A percentile compares a stretch with the other conserved stretches of the same genome.
These are phyloP conservation scores for Neopelma chrysocephalum DNA, from an alignment of 2,797 vertebrate species.

Conservation along the genomic window DNA sequence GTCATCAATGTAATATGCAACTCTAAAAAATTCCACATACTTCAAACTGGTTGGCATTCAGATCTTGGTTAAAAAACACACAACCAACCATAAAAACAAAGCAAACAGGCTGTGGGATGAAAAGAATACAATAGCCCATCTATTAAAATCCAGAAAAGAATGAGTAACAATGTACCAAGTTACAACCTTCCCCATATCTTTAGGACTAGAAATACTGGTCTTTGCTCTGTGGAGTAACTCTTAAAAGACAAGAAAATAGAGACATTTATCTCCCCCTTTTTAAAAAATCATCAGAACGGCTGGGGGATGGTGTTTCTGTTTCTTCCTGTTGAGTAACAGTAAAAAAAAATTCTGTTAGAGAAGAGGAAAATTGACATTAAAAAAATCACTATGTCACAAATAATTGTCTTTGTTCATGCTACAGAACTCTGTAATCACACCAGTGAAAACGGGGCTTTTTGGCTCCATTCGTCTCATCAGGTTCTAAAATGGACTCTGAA, in stretches of 20 bases:
- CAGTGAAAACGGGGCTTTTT: background rate
- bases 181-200: background rate
- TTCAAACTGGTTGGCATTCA: background rate
- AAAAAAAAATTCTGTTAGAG: background rate
- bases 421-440: background rate
- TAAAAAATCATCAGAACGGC: background rate
- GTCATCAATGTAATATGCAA: background rate
- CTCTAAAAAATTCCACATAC: background rate
- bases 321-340: background rate
- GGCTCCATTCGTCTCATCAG: fast-evolving
- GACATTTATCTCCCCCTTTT: background rate
- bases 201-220: background rate
- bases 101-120: background rate
- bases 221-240: background rate
- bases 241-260: background rate
- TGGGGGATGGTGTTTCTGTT: background rate
- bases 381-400: background rate
- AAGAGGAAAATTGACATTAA: background rate
- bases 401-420: background rate
- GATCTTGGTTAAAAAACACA: background rate
- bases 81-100: background rate
- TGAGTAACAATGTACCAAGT: background rate
- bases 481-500: background rate
- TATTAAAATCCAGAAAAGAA: background rate
- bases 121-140: background rate